These are phyloP conservation scores for Anguilla obscura DNA, from an alignment of 2,797 vertebrate genomes.

Conservation along the genomic window DNA sequence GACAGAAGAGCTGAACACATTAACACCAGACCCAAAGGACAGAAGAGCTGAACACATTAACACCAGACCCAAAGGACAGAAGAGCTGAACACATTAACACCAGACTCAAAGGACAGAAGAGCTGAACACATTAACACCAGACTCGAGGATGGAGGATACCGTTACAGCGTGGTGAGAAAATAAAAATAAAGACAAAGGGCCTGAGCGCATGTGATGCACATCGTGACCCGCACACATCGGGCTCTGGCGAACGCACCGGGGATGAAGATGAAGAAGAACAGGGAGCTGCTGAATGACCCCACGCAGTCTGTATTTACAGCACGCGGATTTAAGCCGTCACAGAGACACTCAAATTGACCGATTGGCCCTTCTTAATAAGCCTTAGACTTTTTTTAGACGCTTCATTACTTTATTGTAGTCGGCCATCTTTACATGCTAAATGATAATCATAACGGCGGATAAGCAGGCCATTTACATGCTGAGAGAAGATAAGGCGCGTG, in stretches of 20 bases:
- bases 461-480: not conserved
- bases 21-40: not conserved
- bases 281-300: too few relatives aligned
- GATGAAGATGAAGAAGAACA: too few relatives aligned
- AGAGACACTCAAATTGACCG: too few relatives aligned
- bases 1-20: not conserved
- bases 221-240: too few relatives aligned
- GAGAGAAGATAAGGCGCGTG: not conserved
- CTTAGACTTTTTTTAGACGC: not conserved
- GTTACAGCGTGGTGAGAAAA: too few relatives aligned
- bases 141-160: too few relatives aligned
- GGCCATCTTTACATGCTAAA: not conserved
- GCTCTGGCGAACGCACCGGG: not conserved
- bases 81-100: not conserved
- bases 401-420: not conserved
- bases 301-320: too few relatives aligned
- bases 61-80: slow-evolving; percentile 43
- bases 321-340: too few relatives aligned
- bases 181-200: too few relatives aligned
- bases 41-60: slow-evolving; percentile 41
- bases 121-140: too few relatives aligned
- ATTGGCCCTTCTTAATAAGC: not conserved
- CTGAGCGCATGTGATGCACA: too few relatives aligned
- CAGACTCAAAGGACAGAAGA: too few relatives aligned
- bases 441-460: not conserved